Evolutionary conservation across 2,888 invertebrate genomes (phyloP).

Genomic region (Xylocampa areola): DNA sequence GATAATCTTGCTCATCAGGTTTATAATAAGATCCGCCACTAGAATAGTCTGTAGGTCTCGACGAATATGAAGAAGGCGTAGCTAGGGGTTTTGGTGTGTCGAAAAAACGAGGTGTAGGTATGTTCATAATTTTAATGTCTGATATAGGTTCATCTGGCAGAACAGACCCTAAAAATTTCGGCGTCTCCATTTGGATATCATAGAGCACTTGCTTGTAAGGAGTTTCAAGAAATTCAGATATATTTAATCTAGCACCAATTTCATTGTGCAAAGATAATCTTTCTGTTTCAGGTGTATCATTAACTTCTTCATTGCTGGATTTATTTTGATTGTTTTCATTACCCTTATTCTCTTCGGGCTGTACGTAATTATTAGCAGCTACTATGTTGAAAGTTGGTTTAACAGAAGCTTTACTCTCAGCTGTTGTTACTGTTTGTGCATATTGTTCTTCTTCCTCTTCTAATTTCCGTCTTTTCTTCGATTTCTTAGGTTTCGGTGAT

Average conservation of each 20-base stretch:
- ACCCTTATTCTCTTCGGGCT: slow-evolving; percentile 51
- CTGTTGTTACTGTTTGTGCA: slow-evolving; percentile 47
- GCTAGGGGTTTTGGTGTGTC: slow-evolving; percentile 79
- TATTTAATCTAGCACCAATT: slow-evolving; percentile 82
- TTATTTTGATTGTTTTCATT: slow-evolving; percentile 64
- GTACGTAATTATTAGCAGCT: slow-evolving; percentile 47
- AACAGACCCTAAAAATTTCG: slow-evolving; percentile 86
- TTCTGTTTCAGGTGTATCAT: slow-evolving; percentile 83
- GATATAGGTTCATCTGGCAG: slow-evolving; percentile 82
- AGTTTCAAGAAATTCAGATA: slow-evolving; percentile 88
- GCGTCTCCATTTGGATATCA: slow-evolving; percentile 88
- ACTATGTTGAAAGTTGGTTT: slow-evolving; percentile 80
- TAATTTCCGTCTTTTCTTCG: slow-evolving; percentile 62
- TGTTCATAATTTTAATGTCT: slow-evolving; percentile 89
- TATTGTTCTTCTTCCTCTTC: slow-evolving; percentile 62
- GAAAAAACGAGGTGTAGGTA: slow-evolving; percentile 90
- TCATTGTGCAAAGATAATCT: slow-evolving; percentile 80
- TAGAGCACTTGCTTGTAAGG: slow-evolving; percentile 88
- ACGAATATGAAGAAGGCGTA: slow-evolving; percentile 84
- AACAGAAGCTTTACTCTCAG: slow-evolving; percentile 53
- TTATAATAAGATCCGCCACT: slow-evolving; percentile 91
- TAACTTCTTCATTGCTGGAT: slow-evolving; percentile 63
- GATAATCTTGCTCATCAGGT: slow-evolving; percentile 90
- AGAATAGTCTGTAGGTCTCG: slow-evolving; percentile 90
- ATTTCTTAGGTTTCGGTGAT: slow-evolving; percentile 57